phyloP scores from a whole-genome alignment of 92 coral and sea anemone species.

The Diadumene lineata region DNA sequence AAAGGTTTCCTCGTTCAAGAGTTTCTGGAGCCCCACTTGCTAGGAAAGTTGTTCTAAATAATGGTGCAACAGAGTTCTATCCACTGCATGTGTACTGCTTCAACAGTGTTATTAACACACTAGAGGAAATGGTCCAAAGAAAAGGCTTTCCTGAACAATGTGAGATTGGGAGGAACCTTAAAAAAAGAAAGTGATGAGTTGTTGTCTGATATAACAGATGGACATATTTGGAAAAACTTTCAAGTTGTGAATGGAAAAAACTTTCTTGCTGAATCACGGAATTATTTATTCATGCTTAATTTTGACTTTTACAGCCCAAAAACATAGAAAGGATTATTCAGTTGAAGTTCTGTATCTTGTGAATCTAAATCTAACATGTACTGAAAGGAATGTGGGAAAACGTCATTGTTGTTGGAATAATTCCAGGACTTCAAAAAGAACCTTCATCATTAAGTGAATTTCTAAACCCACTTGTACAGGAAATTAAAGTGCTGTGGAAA shows the following conservation, averaged over 20 bases:
- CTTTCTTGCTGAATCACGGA: conserved; percentile 33
- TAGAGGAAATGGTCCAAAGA: conserved; percentile 35
- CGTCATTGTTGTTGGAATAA: conserved; percentile 33
- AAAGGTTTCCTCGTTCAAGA: background rate
- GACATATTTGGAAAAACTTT: conserved; percentile 56
- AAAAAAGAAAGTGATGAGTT: conserved; percentile 7
- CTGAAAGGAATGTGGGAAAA: conserved; percentile 32
- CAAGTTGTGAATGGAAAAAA: conserved; percentile 40
- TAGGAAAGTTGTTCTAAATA: conserved; percentile 24
- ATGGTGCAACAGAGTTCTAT: conserved; percentile 36
- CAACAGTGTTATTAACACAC: conserved; percentile 45
- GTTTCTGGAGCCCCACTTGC: conserved; percentile 19
- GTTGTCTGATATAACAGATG: conserved; percentile 50
- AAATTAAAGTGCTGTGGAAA: conserved; percentile 37
- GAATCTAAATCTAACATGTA: conserved; percentile 40
- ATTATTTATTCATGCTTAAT: conserved; percentile 35
- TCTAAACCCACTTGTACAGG: conserved; percentile 41
- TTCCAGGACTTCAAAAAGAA: conserved; percentile 48
- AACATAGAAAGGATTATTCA: conserved; percentile 41
- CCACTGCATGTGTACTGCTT: conserved; percentile 55
- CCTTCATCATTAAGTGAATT: conserved; percentile 32
- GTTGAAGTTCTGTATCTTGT: conserved; percentile 48
- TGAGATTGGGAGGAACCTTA: conserved; percentile 44
- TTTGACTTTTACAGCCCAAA: conserved; percentile 49
- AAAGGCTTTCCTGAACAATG: conserved; percentile 35